These are phyloP conservation scores for Bruchidius siliquastri DNA, from an alignment of 2,888 invertebrate genomes.

Conservation along the genomic window DNA sequence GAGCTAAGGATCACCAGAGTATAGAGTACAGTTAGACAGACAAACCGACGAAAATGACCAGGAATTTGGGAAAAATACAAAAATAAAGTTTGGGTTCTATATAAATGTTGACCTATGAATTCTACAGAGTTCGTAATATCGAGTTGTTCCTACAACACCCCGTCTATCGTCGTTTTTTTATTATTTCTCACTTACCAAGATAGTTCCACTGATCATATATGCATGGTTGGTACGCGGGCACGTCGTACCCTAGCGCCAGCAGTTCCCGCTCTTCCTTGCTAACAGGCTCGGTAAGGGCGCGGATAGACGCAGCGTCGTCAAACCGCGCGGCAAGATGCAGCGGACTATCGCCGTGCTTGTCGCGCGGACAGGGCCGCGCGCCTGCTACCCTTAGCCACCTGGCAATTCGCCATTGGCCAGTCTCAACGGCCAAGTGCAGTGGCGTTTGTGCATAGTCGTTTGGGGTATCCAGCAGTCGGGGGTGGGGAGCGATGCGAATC, in stretches of 20 bases:
- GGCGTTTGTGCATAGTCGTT: constrained; percentile 80
- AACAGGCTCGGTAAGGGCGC: constrained; percentile 68
- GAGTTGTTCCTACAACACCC: no score
- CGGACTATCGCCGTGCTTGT: constrained; percentile 78
- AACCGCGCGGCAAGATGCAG: constrained; percentile 75
- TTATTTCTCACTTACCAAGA: constrained; percentile 67
- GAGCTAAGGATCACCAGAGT: no score
- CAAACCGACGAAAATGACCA: no score
- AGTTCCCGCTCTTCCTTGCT: constrained; percentile 47
- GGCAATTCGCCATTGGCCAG: constrained; percentile 67
- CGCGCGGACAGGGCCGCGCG: constrained; percentile 61
- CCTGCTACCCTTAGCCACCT: constrained; percentile 77
- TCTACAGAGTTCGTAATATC: no score
- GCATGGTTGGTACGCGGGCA: constrained; percentile 44
- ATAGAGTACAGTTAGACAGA: no score
- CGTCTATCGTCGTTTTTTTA: no score
- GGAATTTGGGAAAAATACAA: no score
- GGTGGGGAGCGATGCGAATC: constrained; percentile 73
- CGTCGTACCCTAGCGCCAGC: constrained; percentile 37
- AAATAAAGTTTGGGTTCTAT: no score
- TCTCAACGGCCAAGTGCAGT: constrained; percentile 81
- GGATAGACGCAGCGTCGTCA: constrained; percentile 66
- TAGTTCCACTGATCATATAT: constrained; percentile 79
- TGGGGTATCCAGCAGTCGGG: constrained; percentile 69
- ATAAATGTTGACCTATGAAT: no score